phyloP scores from a whole-genome alignment of 2,113 vertebrate species.

The Drymodes brunneopygia region DNA sequence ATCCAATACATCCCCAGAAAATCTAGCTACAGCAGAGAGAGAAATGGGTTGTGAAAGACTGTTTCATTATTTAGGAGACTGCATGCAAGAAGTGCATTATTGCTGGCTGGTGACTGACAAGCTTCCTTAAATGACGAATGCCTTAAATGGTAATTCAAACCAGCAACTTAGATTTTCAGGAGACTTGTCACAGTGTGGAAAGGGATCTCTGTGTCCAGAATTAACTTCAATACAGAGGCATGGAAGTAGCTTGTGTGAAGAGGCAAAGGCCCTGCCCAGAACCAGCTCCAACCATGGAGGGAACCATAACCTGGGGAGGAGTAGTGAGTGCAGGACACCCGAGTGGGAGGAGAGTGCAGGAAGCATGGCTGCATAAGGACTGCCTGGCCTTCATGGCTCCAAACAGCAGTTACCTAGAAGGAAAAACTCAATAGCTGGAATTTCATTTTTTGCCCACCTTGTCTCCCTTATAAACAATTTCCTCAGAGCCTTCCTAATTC shows the following conservation, averaged over 20 bases:
- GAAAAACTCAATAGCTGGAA: background rate
- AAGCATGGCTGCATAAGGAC: accelerated
- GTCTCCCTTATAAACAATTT: background rate
- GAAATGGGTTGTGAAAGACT: background rate
- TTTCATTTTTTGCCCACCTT: background rate
- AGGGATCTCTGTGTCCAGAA: background rate
- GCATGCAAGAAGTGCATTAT: accelerated
- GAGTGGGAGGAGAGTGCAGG: background rate
- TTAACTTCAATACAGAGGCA: background rate
- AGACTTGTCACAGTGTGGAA: background rate
- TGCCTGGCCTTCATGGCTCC: background rate
- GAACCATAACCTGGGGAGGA: background rate
- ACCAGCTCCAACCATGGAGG: too few relatives aligned
- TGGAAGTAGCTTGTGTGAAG: background rate
- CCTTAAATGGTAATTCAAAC: background rate
- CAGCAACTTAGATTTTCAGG: background rate
- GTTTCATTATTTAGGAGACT: background rate
- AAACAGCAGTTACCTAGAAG: background rate
- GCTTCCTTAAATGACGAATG: background rate
- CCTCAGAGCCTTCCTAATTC: background rate
- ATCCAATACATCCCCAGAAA: background rate
- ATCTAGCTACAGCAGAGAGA: background rate
- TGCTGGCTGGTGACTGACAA: background rate
- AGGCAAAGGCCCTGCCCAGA: background rate
- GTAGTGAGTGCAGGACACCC: background rate